Conservation (phyloP, 2,888 invertebrate genomes). For the Mellilla xanthometata region DNA sequence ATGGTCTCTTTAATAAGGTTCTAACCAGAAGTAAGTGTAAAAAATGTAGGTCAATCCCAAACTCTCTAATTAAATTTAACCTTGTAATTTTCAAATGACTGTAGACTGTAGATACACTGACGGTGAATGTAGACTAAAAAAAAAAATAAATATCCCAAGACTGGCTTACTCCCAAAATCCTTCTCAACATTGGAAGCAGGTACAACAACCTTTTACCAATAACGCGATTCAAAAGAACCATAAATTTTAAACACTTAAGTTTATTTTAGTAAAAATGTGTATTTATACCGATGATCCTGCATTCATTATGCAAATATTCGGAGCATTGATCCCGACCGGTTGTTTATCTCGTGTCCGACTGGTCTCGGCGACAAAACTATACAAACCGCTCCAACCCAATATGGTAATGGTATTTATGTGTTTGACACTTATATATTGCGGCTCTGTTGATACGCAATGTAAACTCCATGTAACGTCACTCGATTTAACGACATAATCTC, state of each 20-base stretch:
- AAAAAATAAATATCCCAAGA: too few relatives aligned
- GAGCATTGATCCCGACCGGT: conserved; percentile 49
- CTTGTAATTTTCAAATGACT: too few relatives aligned
- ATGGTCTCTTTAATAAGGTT: too few relatives aligned
- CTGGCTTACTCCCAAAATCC: background rate
- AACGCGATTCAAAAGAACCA: background rate
- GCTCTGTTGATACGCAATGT: background rate
- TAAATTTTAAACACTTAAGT: conserved; percentile 6
- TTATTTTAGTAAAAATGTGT: background rate
- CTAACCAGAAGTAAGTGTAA: too few relatives aligned
- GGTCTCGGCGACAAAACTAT: conserved; percentile 18
- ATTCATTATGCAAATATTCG: conserved; percentile 44
- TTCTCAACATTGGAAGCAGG: background rate
- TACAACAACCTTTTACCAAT: conserved; percentile 10
- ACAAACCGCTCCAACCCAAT: conserved; percentile 24
- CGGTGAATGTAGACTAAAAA: too few relatives aligned
- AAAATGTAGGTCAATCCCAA: too few relatives aligned
- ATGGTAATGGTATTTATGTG: conserved; percentile 12
- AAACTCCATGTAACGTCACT: too few relatives aligned
- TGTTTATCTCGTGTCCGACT: conserved; percentile 21
- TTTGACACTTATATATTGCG: background rate
- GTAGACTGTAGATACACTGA: too few relatives aligned
- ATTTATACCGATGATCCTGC: conserved; percentile 33
- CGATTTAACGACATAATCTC: too few relatives aligned
- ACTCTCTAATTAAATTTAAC: too few relatives aligned